These are phyloP conservation scores for Molothrus aeneus DNA, from an alignment of 2,797 vertebrate genomes.

Conservation along the genomic window DNA sequence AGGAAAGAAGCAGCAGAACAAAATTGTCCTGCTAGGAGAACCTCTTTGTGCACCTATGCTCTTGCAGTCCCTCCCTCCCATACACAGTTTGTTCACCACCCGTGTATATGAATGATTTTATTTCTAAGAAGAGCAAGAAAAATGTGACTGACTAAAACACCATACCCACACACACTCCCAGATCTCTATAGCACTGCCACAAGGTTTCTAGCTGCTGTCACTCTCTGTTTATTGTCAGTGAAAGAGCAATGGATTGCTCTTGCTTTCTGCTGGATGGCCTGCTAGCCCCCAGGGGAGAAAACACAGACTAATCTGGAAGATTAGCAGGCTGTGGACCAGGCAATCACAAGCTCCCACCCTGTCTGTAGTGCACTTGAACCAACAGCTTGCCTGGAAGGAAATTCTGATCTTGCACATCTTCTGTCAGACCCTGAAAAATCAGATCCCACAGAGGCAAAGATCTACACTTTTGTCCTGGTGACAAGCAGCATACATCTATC, in stretches of 20 bases:
- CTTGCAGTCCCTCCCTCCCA: neutral
- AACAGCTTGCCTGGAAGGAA: constrained; percentile 33
- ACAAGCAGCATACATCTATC: neutral
- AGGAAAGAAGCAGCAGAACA: neutral
- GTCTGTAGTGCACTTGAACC: neutral
- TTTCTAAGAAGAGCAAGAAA: neutral
- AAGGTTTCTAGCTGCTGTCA: constrained; percentile 40
- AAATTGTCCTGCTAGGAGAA: neutral
- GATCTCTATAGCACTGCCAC: neutral
- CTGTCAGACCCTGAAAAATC: constrained; percentile 36
- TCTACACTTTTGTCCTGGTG: constrained; percentile 27
- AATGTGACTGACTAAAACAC: neutral
- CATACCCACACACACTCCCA: neutral
- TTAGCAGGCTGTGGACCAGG: constrained; percentile 47
- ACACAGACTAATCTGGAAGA: constrained; percentile 60
- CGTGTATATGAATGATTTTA: neutral
- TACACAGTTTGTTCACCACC: neutral
- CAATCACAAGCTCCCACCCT: constrained; percentile 29
- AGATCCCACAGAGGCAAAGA: neutral
- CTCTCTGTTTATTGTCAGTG: constrained; percentile 14
- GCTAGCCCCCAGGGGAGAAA: constrained; percentile 24
- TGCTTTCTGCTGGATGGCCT: constrained; percentile 55
- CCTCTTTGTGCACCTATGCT: neutral
- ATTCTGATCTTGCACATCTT: constrained; percentile 56
- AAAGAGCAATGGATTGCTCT: constrained; percentile 49